Evolutionary conservation across 2,797 vertebrate genomes (phyloP).

Genomic region (Muscicapa striata): DNA sequence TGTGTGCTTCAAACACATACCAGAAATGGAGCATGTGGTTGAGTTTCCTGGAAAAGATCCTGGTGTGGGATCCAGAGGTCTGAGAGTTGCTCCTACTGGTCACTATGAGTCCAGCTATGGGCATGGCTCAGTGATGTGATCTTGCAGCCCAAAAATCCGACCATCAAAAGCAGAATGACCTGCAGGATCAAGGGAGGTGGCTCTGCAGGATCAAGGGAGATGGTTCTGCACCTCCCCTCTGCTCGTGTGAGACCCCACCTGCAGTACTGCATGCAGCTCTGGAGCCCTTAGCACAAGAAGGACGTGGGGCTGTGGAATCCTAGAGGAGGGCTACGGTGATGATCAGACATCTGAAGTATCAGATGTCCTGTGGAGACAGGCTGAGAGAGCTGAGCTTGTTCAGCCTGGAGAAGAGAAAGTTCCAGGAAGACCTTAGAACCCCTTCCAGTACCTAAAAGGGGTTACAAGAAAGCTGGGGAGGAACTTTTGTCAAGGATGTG

Average conservation of each 20-base stretch:
- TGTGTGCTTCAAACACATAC: neutral
- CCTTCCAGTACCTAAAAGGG: neutral
- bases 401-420: neutral
- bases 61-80: neutral
- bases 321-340: no score
- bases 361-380: neutral
- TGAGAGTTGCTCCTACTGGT: neutral
- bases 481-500: neutral
- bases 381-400: neutral
- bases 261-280: neutral
- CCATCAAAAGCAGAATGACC: neutral
- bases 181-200: neutral
- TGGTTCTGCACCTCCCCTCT: neutral
- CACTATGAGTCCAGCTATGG: neutral
- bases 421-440: neutral
- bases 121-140: rapidly evolving
- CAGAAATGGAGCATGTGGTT: neutral
- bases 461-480: neutral
- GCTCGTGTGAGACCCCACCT: neutral
- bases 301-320: neutral
- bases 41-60: neutral
- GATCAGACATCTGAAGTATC: neutral
- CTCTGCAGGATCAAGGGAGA: neutral
- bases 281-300: neutral
- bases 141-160: neutral